Evolutionary conservation across 2,797 vertebrate species (phyloP), one percentile per base, ranked within the genome.

Genomic region (Onychomys torridus): DNA sequence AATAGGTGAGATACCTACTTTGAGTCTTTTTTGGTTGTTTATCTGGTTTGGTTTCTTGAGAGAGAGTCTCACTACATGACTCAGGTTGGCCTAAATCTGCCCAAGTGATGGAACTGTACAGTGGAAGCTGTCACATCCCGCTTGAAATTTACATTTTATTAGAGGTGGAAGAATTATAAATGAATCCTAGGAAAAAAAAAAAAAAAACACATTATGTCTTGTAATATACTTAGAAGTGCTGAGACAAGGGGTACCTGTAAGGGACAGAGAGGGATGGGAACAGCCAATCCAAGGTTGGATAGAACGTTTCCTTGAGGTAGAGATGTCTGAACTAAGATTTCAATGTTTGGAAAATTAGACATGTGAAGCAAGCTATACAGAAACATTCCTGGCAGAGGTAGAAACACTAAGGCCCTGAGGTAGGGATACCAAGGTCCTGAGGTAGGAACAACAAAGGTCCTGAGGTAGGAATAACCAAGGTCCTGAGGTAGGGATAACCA

Each of bases 291-390:
- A 37, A 63, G 25, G 11, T n/a, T 6, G 37, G 17, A 63, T 19
- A 25, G 10, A 61, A 29, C 14, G 21, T 46, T 76, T 84, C 71
- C 21, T 43, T 61, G 55, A 6, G 43, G 59, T 57, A 57, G 8
- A 46, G n/a, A 52, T 65, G 37, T 46, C 57, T 79, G 82, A 95
- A 34, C 61, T 85, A 65, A 84, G 71, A 75, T 17, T 16, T 85
- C 23, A 34, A 75, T 37, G 17, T 69, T 61, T 40, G 12, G 78
- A 46, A 40, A 84, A 43, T 65, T 14, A 85, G 59, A 23, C 49
- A 59, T 37, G 40, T 37, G n/a, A 65, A 61, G 34, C 59, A 65
- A 61, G 34, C 59, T n/a, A 14, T 49, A 5, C 8, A 5, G 12
- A 13, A 83, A 71, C 37, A 46, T 63, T 93, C 29, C 67, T 69